These are phyloP conservation scores for Streptopelia turtur DNA, from an alignment of 2,797 vertebrate species.

Conservation along the genomic window DNA sequence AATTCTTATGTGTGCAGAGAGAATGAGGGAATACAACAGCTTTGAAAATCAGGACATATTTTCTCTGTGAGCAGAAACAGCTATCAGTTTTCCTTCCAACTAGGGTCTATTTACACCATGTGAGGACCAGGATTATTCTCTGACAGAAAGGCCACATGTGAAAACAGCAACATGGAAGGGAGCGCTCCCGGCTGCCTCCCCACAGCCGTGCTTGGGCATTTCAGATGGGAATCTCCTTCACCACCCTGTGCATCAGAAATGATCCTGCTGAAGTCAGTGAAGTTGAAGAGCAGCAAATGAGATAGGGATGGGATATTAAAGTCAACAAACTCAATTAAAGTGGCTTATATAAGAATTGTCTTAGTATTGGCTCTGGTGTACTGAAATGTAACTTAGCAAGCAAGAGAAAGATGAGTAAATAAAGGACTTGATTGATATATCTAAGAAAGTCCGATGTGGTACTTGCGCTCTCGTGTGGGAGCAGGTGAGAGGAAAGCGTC, in stretches of 20 bases:
- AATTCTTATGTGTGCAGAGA: not conserved
- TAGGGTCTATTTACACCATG: not conserved
- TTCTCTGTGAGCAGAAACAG: not conserved
- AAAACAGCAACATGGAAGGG: not conserved
- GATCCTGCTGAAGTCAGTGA: not conserved
- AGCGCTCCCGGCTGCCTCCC: fast-evolving
- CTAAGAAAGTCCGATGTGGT: not conserved
- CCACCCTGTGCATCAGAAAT: not conserved
- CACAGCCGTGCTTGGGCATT: not conserved
- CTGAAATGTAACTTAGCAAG: not conserved
- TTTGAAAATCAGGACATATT: not conserved
- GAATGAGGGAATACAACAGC: not conserved
- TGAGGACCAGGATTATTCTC: not conserved
- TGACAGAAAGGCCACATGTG: not conserved
- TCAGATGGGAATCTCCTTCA: not conserved
- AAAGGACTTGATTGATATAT: not conserved
- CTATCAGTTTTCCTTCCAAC: not conserved
- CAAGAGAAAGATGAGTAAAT: not conserved
- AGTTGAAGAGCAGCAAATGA: not conserved
- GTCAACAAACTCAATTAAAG: not conserved
- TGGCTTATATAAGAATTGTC: not conserved
- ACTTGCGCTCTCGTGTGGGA: fast-evolving
- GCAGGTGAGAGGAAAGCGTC: not conserved
- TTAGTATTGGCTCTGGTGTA: not conserved
- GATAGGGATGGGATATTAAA: not conserved